These are phyloP conservation scores for Sinocyclocheilus anophthalmus DNA, from an alignment of 2,113 vertebrate species.

Conservation along the genomic window DNA sequence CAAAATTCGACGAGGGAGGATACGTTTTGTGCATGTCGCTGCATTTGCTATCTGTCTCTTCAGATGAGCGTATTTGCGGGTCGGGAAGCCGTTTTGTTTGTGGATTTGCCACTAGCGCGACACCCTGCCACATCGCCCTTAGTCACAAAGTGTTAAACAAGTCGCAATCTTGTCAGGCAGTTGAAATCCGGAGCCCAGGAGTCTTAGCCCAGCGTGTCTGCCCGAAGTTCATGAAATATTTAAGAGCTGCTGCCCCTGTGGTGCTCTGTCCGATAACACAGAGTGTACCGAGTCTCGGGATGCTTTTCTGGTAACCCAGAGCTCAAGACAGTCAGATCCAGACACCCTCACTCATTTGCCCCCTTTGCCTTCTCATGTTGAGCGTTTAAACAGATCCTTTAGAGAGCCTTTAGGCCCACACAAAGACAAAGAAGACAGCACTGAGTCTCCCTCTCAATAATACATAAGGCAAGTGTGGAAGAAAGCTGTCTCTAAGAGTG, in stretches of 20 bases:
- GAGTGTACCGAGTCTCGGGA: neutral
- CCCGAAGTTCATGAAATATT: conserved; percentile 34
- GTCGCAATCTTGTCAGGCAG: conserved; percentile 16
- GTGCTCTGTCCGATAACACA: neutral
- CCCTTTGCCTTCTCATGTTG: conserved; percentile 26
- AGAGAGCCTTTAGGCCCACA: conserved; percentile 30
- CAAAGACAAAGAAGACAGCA: conserved; percentile 24
- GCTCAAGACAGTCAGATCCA: neutral
- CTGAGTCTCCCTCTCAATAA: conserved; percentile 43
- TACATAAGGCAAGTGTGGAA: conserved; percentile 26
- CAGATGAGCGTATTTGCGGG: neutral
- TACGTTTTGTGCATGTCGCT: neutral
- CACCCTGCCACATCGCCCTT: conserved; percentile 10
- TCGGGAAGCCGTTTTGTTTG: neutral
- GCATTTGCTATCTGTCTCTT: neutral
- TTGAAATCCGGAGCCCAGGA: conserved; percentile 9
- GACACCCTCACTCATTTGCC: conserved; percentile 23
- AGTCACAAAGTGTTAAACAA: conserved; percentile 32
- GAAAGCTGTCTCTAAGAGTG: neutral
- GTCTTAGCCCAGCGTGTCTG: conserved; percentile 8
- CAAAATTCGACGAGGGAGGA: neutral
- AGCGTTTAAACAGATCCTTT: conserved; percentile 37
- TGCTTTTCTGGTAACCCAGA: conserved; percentile 1
- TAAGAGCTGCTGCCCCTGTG: neutral
- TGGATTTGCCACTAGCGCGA: neutral